Evolutionary conservation across 2,888 invertebrate genomes (phyloP).

Genomic region (Euzophera pinguis): DNA sequence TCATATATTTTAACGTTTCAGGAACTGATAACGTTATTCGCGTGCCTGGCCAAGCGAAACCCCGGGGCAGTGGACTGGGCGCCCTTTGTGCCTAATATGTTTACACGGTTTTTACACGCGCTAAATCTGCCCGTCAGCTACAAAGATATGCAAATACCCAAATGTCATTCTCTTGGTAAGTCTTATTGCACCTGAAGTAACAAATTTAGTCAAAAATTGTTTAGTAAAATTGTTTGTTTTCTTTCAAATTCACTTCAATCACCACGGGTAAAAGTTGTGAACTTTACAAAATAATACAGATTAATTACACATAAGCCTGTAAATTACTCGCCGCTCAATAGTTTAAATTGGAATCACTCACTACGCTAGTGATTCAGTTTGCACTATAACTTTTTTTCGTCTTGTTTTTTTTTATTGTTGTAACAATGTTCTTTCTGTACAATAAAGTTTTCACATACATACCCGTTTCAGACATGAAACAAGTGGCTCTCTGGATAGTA

Average conservation of each 20-base stretch:
- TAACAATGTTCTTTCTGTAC: background rate
- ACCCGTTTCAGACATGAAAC: slow-evolving; percentile 54
- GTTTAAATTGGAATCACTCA: no score
- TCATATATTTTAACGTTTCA: slow-evolving; percentile 34
- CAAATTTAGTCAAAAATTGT: no score
- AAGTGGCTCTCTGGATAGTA: slow-evolving; percentile 81
- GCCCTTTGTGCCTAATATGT: slow-evolving; percentile 88
- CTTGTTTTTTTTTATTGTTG: background rate
- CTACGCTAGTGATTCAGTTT: no score
- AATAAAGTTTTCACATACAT: no score
- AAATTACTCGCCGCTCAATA: no score
- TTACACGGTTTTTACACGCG: slow-evolving; percentile 84
- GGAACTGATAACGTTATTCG: slow-evolving; percentile 87
- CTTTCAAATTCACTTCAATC: no score
- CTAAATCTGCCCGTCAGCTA: slow-evolving; percentile 89
- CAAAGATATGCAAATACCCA: slow-evolving; percentile 81
- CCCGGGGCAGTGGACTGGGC: slow-evolving; percentile 94
- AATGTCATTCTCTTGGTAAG: slow-evolving; percentile 73
- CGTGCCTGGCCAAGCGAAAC: slow-evolving; percentile 85
- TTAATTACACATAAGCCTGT: no score
- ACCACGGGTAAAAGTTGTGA: no score
- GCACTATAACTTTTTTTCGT: no score
- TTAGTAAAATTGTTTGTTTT: no score
- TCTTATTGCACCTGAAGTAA: background rate
- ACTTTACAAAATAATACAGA: no score